Base-by-base conservation (phyloP, 2,888 invertebrate genomes). In the Andrena fulva region DNA sequence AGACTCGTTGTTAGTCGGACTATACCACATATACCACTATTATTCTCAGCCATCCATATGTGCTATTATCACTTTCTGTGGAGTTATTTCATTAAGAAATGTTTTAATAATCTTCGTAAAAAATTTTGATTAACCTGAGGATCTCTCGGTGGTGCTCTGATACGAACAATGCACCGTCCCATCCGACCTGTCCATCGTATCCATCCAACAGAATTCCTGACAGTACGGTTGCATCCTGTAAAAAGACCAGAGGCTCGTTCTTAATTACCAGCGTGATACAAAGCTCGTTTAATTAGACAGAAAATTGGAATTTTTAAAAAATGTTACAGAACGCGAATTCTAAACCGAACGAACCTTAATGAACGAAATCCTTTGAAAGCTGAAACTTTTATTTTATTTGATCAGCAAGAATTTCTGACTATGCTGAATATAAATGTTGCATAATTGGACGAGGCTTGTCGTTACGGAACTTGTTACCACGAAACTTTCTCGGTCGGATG, bases 151-250 rank as follows among this genome's bases (percentile, higher is more conserved):
- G 92, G 90, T 62, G 91, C 91, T 72, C 88, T 88, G 82, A 92
- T 92, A 68, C 90, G 87, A 60, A 92, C 88, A 64, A 90, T 85
- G 74, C 92, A 92, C 62, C 90, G 88, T 70, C 92, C 92, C 92
- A 92, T 92, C 35, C 92, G 88, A 56, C 92, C 92, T n/a, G 92
- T 92, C 92, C 92, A 92, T 66, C 91, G 89, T 77, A 92, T 91
- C 92, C 92, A 92, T 71, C 92, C 92, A 29, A 92, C 90, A 2
- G 92, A 92, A 84, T 90, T 90, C 64, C 91, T 90, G 72, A 92
- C 85, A 16, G 92, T 92, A 42, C 91, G 91, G 76, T 92, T 92
- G 88, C 92, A 92, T 78, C 91, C 92, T 92, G 82, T 33, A 85
- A 27, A 16, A 42, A 35, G 33, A 60, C 33, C 29, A 29, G 48